These are phyloP conservation scores for Heterodera carotae DNA, from an alignment of 1,140 invertebrate species.

Conservation along the genomic window DNA sequence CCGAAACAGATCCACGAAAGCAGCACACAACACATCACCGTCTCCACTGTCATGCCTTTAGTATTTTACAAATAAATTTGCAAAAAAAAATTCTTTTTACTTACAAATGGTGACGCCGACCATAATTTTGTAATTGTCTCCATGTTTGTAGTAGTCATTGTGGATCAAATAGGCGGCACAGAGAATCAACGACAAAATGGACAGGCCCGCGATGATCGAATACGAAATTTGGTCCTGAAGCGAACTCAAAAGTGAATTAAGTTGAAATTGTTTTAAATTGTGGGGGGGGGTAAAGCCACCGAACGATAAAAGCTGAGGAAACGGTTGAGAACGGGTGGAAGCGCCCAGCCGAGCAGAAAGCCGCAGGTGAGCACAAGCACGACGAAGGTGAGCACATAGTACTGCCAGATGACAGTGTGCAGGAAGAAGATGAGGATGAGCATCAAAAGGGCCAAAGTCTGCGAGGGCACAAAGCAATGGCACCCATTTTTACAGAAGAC, in stretches of 20 bases:
- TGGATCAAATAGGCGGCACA: conserved; percentile 43
- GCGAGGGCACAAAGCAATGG: background rate
- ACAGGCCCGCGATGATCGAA: conserved; percentile 35
- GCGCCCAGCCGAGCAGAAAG: conserved; percentile 50
- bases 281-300: conserved; percentile 17
- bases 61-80: background rate
- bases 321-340: conserved; percentile 49
- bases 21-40: conserved; percentile 44
- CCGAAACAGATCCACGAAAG: conserved; percentile 48
- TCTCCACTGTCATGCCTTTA: conserved; percentile 41
- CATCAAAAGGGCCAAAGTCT: conserved; percentile 44
- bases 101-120: conserved; percentile 28
- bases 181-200: conserved; percentile 46
- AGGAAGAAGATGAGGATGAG: conserved; percentile 47
- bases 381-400: conserved; percentile 41
- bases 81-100: background rate
- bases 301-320: conserved; percentile 50
- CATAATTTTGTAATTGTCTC: conserved; percentile 45
- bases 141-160: conserved; percentile 35
- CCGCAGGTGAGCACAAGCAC: conserved; percentile 39
- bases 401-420: conserved; percentile 41
- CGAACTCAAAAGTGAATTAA: conserved; percentile 3
- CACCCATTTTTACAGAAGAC: conserved; percentile 23
- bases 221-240: conserved; percentile 44
- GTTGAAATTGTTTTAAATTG: background rate